Conservation (phyloP, 53 echinoderm and acorn worm species). For the Astropecten irregularis region DNA sequence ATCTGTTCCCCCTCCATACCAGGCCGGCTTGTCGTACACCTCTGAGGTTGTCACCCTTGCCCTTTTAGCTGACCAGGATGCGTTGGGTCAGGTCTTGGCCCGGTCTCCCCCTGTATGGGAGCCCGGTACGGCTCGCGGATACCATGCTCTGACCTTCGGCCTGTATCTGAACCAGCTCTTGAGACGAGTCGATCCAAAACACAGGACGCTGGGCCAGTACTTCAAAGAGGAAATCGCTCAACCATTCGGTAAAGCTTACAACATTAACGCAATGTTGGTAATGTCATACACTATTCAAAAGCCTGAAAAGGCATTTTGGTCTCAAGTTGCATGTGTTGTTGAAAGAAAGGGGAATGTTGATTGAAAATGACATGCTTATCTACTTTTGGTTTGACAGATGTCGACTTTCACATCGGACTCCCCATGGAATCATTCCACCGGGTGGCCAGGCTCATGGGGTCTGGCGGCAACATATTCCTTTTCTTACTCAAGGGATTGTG, state of each 20-base stretch:
- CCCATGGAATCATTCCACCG: conserved; percentile 56
- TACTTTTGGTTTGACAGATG: no score
- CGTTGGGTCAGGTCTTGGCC: conserved; percentile 54
- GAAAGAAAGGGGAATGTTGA: no score
- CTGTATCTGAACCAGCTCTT: conserved; percentile 64
- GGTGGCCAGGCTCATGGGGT: conserved; percentile 10
- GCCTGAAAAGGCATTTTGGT: no score
- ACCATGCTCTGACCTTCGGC: conserved; percentile 72
- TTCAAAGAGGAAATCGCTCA: conserved; percentile 83
- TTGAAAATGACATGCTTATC: no score
- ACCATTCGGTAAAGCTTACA: conserved; percentile 79
- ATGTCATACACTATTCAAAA: not conserved
- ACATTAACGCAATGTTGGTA: no score
- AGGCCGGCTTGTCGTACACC: conserved; percentile 32
- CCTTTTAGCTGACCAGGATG: conserved; percentile 11
- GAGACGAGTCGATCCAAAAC: conserved; percentile 71
- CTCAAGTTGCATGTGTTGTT: not conserved
- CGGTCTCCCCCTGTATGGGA: conserved; percentile 66
- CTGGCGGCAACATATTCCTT: not conserved
- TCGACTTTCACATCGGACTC: conserved; percentile 71
- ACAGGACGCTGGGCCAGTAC: conserved; percentile 79
- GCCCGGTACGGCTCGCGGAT: conserved; percentile 79
- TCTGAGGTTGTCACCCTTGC: not conserved
- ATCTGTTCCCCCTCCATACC: no score
- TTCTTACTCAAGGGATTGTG: not conserved